Conservation (phyloP, 53 echinoderm and acorn worm species). For the Luidia sarsii region DNA sequence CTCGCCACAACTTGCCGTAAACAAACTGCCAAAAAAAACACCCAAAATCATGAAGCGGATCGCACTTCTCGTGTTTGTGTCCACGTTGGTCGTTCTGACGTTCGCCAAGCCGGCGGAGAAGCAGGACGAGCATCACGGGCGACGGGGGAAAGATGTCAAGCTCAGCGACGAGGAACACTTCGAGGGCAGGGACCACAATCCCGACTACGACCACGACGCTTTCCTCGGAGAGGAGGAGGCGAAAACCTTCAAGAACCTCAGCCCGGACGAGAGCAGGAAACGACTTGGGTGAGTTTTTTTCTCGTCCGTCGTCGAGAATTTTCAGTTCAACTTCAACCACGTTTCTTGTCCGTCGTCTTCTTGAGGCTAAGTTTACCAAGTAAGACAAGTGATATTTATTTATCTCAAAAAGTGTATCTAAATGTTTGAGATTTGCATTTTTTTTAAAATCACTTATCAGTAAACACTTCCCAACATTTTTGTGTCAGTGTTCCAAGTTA, state of each 20-base stretch:
- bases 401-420: too few relatives aligned
- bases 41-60: conserved; percentile 38
- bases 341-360: too few relatives aligned
- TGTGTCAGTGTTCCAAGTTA: too few relatives aligned
- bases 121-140: conserved; percentile 24
- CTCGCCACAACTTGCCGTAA: conserved; percentile 47
- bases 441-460: too few relatives aligned
- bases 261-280: conserved; percentile 83
- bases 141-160: conserved; percentile 72
- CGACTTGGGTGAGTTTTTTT: conserved; percentile 76
- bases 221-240: conserved; percentile 94
- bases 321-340: too few relatives aligned
- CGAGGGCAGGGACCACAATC: conserved; percentile 79
- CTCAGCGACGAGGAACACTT: conserved; percentile 80
- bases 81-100: conserved; percentile 20
- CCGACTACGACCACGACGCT: conserved; percentile 93
- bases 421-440: too few relatives aligned
- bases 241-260: conserved; percentile 79
- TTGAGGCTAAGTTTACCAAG: too few relatives aligned
- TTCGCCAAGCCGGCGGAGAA: conserved; percentile 63
- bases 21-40: conserved; percentile 28
- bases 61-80: conserved; percentile 17
- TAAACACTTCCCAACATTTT: too few relatives aligned
- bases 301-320: too few relatives aligned
- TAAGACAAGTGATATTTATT: too few relatives aligned